Percentiles rank a stretch among this genome's conserved stretches.
phyloP scores from a whole-genome alignment of 1,140 invertebrate species.

The Wiebesia pumilae region DNA sequence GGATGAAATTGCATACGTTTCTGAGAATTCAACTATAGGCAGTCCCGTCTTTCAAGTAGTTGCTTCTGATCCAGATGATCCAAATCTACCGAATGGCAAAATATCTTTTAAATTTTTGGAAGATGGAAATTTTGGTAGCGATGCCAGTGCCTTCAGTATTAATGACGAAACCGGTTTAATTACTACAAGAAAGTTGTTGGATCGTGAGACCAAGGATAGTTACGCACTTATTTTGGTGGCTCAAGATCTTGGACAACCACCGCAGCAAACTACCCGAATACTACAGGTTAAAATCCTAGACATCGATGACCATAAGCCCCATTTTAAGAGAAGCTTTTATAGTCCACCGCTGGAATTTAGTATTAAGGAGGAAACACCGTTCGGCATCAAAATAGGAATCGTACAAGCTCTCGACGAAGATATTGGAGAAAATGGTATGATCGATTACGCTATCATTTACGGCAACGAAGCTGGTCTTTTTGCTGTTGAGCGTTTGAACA shows the following conservation, averaged over 20 bases:
- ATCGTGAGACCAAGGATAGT: conserved; percentile 82
- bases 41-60: conserved; percentile 85
- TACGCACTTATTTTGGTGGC: conserved; percentile 86
- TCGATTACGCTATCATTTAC: conserved; percentile 84
- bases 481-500: conserved; percentile 77
- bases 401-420: conserved; percentile 84
- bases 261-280: conserved; percentile 83
- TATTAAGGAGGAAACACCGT: conserved; percentile 80
- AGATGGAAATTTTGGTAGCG: conserved; percentile 77
- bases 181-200: conserved; percentile 80
- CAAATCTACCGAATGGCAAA: conserved; percentile 83
- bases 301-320: conserved; percentile 87
- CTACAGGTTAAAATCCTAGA: conserved; percentile 83
- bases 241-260: conserved; percentile 83
- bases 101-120: conserved; percentile 84
- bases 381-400: conserved; percentile 80
- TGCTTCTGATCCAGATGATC: conserved; percentile 87
- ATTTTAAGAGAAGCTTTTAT: conserved; percentile 82
- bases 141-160: conserved; percentile 81
- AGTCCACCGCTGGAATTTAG: conserved; percentile 79
- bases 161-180: conserved; percentile 82
- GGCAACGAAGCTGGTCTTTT: conserved; percentile 84
- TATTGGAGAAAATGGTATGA: conserved; percentile 83
- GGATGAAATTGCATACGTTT: conserved; percentile 83
- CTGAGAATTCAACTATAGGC: conserved; percentile 85